Evolutionary conservation across 2,888 invertebrate genomes (phyloP), one percentile per base, ranked within the genome.

Genomic region (Papilio demoleus): DNA sequence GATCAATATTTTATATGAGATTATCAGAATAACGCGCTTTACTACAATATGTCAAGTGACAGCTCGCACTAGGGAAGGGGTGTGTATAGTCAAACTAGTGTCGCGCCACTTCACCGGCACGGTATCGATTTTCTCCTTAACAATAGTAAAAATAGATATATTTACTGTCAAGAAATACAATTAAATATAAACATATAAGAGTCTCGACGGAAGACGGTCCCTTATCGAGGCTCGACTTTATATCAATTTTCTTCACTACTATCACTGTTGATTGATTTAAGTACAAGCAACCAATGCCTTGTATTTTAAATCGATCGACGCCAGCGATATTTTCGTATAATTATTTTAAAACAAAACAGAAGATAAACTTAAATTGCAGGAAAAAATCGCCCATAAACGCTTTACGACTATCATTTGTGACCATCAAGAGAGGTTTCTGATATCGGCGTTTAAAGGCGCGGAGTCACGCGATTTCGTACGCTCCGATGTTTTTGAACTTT

Each of bases 401-500:
- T 71, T 22, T 31, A 36, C 68, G 68, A 71, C 71, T 40, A 14
- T 70, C 40, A 66, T 72, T 82, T 79, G 67, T 63, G 2, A 73
- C 81, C 81, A 79, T 38, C 71, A 69, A 27, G 58, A 60, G 24
- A 76, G 75, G 74, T 74, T 67, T 68, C 75, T 80, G 81, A 82
- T 86, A 81, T 80, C 77, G 77, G 75, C 74, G 76, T 78, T 77
- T 83, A 82, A 86, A 83, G 79, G 83, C 74, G 75, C 71, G 62
- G 50, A 83, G 86, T 84, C 90, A 90, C 88, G 90, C 90, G 83
- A 90, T 81, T 81, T 82, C 72, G 79, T 84, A 78, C 81, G 82
- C 79, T 79, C 77, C 79, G 81, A 81, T 85, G 83, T 83, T 85
- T 88, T 85, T 83, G 83, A 84, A 83, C 84, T 75, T 73, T 59